phyloP scores from a whole-genome alignment of 1,140 invertebrate genomes.

The Zaprionus inermis region DNA sequence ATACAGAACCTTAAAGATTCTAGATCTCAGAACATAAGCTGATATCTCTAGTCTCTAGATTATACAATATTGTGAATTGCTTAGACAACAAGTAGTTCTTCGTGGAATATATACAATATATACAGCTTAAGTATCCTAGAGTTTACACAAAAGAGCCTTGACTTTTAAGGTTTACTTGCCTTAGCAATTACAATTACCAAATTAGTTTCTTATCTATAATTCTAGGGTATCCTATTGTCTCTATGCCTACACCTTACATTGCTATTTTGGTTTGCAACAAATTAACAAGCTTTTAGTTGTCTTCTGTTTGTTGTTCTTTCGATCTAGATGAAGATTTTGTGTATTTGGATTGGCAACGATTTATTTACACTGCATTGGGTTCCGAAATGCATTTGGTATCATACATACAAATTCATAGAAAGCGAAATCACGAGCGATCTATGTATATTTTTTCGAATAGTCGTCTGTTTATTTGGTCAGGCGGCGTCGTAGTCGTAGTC shows the following conservation, averaged over 20 bases:
- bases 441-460: slow-evolving; percentile 14
- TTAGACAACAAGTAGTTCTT: no score
- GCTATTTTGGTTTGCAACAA: slow-evolving; percentile 22
- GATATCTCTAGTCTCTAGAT: no score
- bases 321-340: slow-evolving; percentile 19
- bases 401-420: background rate
- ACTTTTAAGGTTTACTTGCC: no score
- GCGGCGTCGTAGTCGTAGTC: background rate
- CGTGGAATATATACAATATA: no score
- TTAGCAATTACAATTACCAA: no score
- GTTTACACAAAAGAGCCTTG: no score
- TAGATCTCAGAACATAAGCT: no score
- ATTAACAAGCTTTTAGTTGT: slow-evolving; percentile 30
- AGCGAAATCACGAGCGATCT: background rate
- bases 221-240: background rate
- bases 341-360: slow-evolving; percentile 46
- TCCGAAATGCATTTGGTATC: slow-evolving; percentile 30
- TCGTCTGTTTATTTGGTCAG: slow-evolving; percentile 26
- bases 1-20: no score
- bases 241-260: no score
- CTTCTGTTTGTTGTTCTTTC: slow-evolving; percentile 19
- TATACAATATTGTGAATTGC: no score
- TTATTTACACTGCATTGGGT: slow-evolving; percentile 46
- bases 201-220: background rate
- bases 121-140: no score